phyloP scores from a whole-genome alignment of 2,113 vertebrate species.

The Gallinago undulata region DNA sequence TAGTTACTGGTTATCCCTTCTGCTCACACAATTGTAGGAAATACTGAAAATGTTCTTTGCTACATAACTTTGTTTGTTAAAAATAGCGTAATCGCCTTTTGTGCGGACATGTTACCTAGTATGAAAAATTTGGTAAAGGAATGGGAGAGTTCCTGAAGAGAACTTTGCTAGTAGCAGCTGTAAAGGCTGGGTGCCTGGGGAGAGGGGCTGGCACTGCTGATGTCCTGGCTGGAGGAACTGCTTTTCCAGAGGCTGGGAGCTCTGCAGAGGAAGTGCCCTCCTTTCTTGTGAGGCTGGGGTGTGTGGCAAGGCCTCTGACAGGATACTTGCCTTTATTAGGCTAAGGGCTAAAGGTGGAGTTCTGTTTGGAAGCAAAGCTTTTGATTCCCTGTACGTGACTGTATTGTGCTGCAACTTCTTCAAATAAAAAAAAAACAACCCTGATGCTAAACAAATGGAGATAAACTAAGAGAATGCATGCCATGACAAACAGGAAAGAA shows the following conservation, averaged over 20 bases:
- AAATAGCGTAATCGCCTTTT: not conserved
- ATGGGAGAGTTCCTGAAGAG: not conserved
- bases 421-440: not conserved
- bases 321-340: not conserved
- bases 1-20: not conserved
- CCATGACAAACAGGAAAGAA: not conserved
- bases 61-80: not conserved
- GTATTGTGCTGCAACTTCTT: not conserved
- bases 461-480: not conserved
- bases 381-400: not conserved
- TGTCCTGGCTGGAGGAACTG: not conserved
- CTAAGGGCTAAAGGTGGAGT: not conserved
- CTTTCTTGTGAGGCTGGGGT: not conserved
- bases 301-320: not conserved
- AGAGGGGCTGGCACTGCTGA: not conserved
- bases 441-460: not conserved
- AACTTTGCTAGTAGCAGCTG: not conserved
- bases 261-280: not conserved
- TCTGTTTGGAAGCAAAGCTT: not conserved
- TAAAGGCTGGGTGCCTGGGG: not conserved
- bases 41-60: not conserved
- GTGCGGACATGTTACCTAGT: not conserved
- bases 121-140: not conserved
- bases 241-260: not conserved
- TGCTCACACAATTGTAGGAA: not conserved